Base-by-base conservation (phyloP, 2,797 vertebrate genomes). In the Enteromius afrohamiltoni region DNA sequence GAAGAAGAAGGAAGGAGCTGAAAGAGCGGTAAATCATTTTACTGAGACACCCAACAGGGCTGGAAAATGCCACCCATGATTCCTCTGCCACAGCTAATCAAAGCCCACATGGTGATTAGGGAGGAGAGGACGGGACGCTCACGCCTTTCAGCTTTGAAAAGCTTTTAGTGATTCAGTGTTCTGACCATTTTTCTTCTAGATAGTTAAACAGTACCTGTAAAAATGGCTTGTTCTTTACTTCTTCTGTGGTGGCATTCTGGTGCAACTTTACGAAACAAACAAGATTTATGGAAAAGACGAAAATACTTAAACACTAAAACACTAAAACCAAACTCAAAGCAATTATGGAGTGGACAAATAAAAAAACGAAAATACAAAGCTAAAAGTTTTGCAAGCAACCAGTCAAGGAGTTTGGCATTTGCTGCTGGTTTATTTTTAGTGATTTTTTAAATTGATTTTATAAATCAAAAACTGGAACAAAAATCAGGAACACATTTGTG, bases 21-120 rank as follows among this genome's bases (percentile, higher is more conserved):
- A 88, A 91, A 89, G 86, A 90, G 88, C 80, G 86, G 92, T 94
- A 94, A 94, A 94, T 93, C 90, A 91, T 88, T 87, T 90, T 86
- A 86, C 88, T 77, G 65, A 67, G 86, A 88, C 79, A 81, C 89
- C 90, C 88, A 87, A 90, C 90, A 92, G 90, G 83, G 90, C 84
- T 74, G 85, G 90, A 91, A 93, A 93, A 93, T 91, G 90, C 91
- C 91, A 89, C 89, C 90, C 92, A 92, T 93, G 92, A 93, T 91
- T 91, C 82, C 80, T 80, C 83, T 60, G 87, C 88, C 87, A 68
- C 1, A 74, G 89, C 92, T 93, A 93, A 94, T 94, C 92, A 93
- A 92, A 92, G 91, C 90, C 64, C 85, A 81, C 82, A 79, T 85
- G 88, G 91, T 91, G 92, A 94, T 93, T 91, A 93, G 91, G 80